Evolutionary conservation across 2,888 invertebrate genomes (phyloP).

Genomic region (Embidobia sp.): DNA sequence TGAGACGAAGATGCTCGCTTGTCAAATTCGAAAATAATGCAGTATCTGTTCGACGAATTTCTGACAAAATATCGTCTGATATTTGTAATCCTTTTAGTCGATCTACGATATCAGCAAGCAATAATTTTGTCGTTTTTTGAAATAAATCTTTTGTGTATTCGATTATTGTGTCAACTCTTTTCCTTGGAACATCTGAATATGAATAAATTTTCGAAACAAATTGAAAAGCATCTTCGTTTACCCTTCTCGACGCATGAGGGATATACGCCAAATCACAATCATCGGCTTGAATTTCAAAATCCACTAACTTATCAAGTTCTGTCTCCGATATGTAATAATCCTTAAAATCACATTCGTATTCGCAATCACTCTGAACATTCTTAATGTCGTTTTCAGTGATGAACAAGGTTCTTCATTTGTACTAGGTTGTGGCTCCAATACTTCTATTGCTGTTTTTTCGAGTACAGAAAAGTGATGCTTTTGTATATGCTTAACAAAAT

Average conservation of each 20-base stretch:
- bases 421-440: too few relatives aligned
- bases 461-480: background rate
- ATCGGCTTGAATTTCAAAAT: too few relatives aligned
- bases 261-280: too few relatives aligned
- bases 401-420: too few relatives aligned
- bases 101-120: background rate
- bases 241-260: background rate
- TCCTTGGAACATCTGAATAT: background rate
- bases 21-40: conserved; percentile 1
- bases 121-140: background rate
- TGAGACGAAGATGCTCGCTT: background rate
- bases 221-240: background rate
- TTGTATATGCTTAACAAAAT: conserved; percentile 4
- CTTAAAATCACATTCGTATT: too few relatives aligned
- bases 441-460: background rate
- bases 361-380: too few relatives aligned
- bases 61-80: background rate
- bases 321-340: too few relatives aligned
- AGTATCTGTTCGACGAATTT: background rate
- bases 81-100: background rate
- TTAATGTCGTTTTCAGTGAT: too few relatives aligned
- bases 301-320: too few relatives aligned
- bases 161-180: background rate
- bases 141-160: background rate
- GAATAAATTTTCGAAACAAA: background rate